A percentile compares a stretch with the other conserved stretches of the same genome.
Conservation (phyloP, 2,888 invertebrate species). For the Tigriopus californicus region DNA sequence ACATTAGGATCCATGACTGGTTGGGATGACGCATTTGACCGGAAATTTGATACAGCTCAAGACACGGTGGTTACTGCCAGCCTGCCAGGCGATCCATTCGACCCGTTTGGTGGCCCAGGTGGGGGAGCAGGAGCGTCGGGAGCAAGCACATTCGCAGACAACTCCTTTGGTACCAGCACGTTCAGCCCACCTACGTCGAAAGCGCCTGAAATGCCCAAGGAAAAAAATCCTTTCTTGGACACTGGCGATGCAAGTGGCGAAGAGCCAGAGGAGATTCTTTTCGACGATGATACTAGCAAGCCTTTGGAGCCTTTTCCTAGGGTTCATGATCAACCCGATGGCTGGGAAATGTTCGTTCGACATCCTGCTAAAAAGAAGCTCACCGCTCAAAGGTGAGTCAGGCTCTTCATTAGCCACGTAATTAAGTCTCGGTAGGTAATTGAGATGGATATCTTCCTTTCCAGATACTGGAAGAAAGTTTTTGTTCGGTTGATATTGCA, state of each 20-base stretch:
- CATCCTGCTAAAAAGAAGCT: slow-evolving; percentile 94
- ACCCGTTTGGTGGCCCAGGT: slow-evolving; percentile 1
- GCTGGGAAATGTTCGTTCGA: slow-evolving; percentile 90
- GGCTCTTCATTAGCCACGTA: neutral
- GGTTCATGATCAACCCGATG: slow-evolving; percentile 51
- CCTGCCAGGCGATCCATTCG: slow-evolving; percentile 9
- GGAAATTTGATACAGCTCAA: slow-evolving; percentile 8
- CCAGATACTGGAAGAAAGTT: slow-evolving; percentile 81
- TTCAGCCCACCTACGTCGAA: too few species aligned
- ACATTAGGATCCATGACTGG: slow-evolving; percentile 10
- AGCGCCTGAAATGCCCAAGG: neutral
- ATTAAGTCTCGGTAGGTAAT: neutral
- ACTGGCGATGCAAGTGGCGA: neutral
- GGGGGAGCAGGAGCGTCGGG: neutral
- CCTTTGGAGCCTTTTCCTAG: slow-evolving; percentile 81
- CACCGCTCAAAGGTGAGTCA: slow-evolving; percentile 53
- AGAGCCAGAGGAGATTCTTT: slow-evolving; percentile 42
- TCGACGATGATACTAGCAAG: slow-evolving; percentile 78
- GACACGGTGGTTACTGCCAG: neutral
- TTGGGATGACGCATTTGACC: slow-evolving; percentile 14
- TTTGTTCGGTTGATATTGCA: slow-evolving; percentile 59
- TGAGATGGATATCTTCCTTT: slow-evolving; percentile 19
- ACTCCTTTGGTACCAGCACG: too few species aligned
- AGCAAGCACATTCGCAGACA: too few species aligned
- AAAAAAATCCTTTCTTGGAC: slow-evolving; percentile 11